phyloP scores from a whole-genome alignment of 2,888 invertebrate genomes.

The Heteromurus nitidus region DNA sequence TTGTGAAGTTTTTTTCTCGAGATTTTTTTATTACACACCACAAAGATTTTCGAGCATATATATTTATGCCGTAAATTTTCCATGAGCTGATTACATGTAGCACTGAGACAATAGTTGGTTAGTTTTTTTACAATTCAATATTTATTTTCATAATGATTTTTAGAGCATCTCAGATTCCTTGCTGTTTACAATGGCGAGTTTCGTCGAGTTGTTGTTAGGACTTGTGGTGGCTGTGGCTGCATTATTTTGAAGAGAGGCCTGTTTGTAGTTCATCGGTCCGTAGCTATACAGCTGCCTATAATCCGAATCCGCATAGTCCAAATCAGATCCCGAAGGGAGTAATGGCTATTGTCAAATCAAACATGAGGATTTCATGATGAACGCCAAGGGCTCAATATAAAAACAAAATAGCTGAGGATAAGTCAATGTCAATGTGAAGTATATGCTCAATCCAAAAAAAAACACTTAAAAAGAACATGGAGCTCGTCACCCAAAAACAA shows the following conservation, averaged over 20 bases:
- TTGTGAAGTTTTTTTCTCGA: too few relatives aligned
- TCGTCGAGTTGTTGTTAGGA: conserved; percentile 45
- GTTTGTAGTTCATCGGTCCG: conserved; percentile 94
- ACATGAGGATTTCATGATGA: not conserved
- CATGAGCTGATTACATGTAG: too few relatives aligned
- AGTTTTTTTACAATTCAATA: not conserved
- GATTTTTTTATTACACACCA: too few relatives aligned
- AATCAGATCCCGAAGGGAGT: conserved; percentile 79
- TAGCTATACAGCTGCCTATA: conserved; percentile 83
- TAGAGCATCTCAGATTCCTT: conserved; percentile 71
- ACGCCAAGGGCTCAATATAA: not conserved
- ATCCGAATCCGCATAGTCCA: conserved; percentile 93
- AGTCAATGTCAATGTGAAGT: not conserved
- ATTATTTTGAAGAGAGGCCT: conserved; percentile 88
- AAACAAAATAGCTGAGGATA: not conserved
- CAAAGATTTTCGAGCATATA: too few relatives aligned
- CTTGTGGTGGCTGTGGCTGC: conserved; percentile 59
- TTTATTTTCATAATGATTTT: conserved; percentile 15
- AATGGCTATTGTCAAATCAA: conserved; percentile 79
- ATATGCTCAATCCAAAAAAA: not conserved
- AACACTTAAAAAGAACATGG: too few relatives aligned
- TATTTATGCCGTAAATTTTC: too few relatives aligned
- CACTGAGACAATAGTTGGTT: not conserved
- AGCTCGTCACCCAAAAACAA: not conserved
- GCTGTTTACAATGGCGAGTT: conserved; percentile 39